These are phyloP conservation scores for Octomys mimax DNA, from an alignment of 2,797 vertebrate species.

Conservation along the genomic window DNA sequence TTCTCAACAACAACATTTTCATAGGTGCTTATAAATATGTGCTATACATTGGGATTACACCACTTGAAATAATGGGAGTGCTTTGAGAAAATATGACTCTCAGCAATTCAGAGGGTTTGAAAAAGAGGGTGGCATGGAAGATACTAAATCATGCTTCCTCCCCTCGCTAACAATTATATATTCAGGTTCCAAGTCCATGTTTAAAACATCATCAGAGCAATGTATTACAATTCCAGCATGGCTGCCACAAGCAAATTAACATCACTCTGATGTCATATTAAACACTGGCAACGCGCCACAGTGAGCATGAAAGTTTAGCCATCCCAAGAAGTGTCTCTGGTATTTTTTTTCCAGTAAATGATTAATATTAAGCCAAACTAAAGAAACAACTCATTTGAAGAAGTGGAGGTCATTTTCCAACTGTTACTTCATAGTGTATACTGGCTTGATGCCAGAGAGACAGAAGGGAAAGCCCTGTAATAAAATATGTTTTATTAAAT, in stretches of 20 bases:
- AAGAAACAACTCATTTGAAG: slow-evolving; percentile 84
- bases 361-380: slow-evolving; percentile 86
- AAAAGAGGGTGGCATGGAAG: slow-evolving; percentile 69
- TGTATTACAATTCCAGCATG: slow-evolving; percentile 57
- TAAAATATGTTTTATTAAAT: slow-evolving; percentile 84
- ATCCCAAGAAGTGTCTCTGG: slow-evolving; percentile 66
- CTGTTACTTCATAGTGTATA: slow-evolving; percentile 83
- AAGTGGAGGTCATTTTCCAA: slow-evolving; percentile 83
- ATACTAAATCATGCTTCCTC: slow-evolving; percentile 83
- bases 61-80: slow-evolving; percentile 78
- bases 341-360: slow-evolving; percentile 57
- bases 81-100: slow-evolving; percentile 66
- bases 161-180: slow-evolving; percentile 82
- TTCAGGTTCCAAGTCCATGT: slow-evolving; percentile 72
- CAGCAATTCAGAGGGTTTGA: background rate
- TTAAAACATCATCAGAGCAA: slow-evolving; percentile 79
- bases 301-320: slow-evolving; percentile 64
- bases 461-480: slow-evolving; percentile 83
- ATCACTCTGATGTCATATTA: slow-evolving; percentile 83
- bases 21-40: slow-evolving; percentile 60
- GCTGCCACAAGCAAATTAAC: slow-evolving; percentile 72
- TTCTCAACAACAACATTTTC: slow-evolving; percentile 51
- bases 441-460: slow-evolving; percentile 82
- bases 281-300: slow-evolving; percentile 70
- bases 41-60: slow-evolving; percentile 43